These are phyloP conservation scores for Alviniconcha marisindica DNA, from an alignment of 1,140 invertebrate genomes.

Conservation along the genomic window DNA sequence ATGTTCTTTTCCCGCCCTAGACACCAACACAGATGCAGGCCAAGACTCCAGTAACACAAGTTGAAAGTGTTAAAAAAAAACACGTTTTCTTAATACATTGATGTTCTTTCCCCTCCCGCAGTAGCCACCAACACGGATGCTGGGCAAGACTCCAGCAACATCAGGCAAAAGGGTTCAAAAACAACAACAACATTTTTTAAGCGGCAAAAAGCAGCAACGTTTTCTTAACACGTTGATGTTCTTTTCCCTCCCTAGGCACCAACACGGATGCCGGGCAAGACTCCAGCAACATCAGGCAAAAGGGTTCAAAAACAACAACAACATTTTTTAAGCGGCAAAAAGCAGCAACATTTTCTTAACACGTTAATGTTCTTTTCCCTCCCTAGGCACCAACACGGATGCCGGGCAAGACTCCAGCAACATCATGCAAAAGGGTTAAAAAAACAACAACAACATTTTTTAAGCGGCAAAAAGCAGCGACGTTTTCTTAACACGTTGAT, in stretches of 20 bases:
- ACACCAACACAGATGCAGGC: slow-evolving; percentile 29
- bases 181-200: no score
- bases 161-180: no score
- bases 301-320: no score
- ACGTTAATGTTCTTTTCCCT: neutral
- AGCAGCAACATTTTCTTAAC: no score
- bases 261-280: slow-evolving; percentile 29
- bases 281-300: slow-evolving; percentile 16
- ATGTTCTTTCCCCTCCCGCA: neutral
- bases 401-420: slow-evolving; percentile 29
- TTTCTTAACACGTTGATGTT: no score
- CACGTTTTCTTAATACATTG: no score
- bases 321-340: no score
- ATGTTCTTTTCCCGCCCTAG: slow-evolving; percentile 6
- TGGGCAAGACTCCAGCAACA: slow-evolving; percentile 23
- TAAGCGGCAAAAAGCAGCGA: neutral
- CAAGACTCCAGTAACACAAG: slow-evolving; percentile 27
- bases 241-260: slow-evolving; percentile 26
- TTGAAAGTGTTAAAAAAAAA: no score
- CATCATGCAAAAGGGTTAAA: no score
- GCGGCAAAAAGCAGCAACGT: no score
- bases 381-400: slow-evolving; percentile 33
- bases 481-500: no score
- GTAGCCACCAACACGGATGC: slow-evolving; percentile 35
- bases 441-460: no score